Base-by-base conservation (phyloP, 2,113 vertebrate genomes). In the Lichenostomus cassidix region DNA sequence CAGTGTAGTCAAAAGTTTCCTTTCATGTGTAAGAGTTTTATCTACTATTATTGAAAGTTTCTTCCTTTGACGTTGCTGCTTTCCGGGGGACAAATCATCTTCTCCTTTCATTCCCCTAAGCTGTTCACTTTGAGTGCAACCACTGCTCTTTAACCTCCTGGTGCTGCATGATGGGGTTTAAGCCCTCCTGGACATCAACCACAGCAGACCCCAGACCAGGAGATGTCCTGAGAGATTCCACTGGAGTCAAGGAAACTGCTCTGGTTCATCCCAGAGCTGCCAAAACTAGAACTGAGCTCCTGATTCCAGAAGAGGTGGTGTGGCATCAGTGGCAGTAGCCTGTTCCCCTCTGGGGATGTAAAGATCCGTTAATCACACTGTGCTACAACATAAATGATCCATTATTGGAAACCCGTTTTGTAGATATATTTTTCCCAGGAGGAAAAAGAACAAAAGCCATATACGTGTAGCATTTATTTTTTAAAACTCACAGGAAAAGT, bases 1-100 rank as follows among this genome's bases (percentile, higher is more conserved):
- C 46, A 59, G 14, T 12, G 22, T 21, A 70, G 73, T 65, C 24
- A 65, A 77, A 94, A 90, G 73, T 63, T 81, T 77, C 47, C 33
- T 90, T 90, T 90, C 28, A 75, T 49, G 35, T 76, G 6, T n/a
- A 88, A 88, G 33, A n/a, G 64, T 56, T 96, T 95, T 78, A 94
- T 86, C 71, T 92, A 7, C 33, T 44, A 3, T 70, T 92, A 88
- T 31, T 80, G 62, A 53, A 93, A 85, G 80, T 81, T 87, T 60
- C n/a, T 84, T 80, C 77, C 68, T 96, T 87, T 95, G 77, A 86
- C 39, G 1, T 59, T 2, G 2, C 27, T 85, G 53, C 59, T 84
- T 88, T 75, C 46, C 0, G 1, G 37, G 39, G 29, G 6, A 64
- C 1, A 0, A 88, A 28, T 93, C 63, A 75, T 89, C 70, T 95